phyloP scores from a whole-genome alignment of 2,797 vertebrate genomes.

The Poecilia gillii region DNA sequence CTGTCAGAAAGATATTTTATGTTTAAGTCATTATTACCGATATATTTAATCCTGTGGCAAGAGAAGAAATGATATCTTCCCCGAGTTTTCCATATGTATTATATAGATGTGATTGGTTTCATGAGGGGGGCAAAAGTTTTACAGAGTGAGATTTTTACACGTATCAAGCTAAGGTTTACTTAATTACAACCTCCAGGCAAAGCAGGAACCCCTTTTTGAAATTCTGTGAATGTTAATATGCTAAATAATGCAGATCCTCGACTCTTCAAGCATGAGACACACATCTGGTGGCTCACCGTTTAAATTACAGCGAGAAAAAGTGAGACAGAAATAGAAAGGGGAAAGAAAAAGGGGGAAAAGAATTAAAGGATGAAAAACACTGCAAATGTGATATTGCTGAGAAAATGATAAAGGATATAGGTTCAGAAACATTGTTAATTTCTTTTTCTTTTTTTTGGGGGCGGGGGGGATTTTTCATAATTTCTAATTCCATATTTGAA shows the following conservation, averaged over 20 bases:
- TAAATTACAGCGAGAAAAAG: constrained; percentile 93
- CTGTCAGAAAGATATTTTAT: constrained; percentile 87
- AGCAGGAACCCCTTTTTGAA: constrained; percentile 98
- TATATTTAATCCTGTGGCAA: constrained; percentile 96
- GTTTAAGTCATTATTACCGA: constrained; percentile 97
- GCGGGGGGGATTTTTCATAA: constrained; percentile 83
- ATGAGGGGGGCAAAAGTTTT: constrained; percentile 85
- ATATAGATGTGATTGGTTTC: constrained; percentile 93
- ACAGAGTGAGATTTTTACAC: constrained; percentile 97
- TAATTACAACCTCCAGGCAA: constrained; percentile 99
- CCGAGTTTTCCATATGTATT: constrained; percentile 95
- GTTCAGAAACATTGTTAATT: constrained; percentile 92
- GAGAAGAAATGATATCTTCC: constrained; percentile 90
- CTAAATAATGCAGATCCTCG: constrained; percentile 99
- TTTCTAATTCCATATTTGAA: constrained; percentile 89
- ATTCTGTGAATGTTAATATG: constrained; percentile 99
- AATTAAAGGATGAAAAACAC: constrained; percentile 78
- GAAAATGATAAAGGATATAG: constrained; percentile 88
- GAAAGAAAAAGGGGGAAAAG: constrained; percentile 37
- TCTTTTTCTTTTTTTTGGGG: constrained; percentile 73
- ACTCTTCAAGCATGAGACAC: constrained; percentile 99
- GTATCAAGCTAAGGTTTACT: constrained; percentile 99
- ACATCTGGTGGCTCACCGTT: constrained; percentile 99
- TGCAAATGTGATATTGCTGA: constrained; percentile 93
- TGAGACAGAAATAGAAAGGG: constrained; percentile 74